Evolutionary conservation across 2,113 vertebrate species (phyloP), one percentile per base, ranked within the genome.

Genomic region (Aspiorhynchus laticeps): DNA sequence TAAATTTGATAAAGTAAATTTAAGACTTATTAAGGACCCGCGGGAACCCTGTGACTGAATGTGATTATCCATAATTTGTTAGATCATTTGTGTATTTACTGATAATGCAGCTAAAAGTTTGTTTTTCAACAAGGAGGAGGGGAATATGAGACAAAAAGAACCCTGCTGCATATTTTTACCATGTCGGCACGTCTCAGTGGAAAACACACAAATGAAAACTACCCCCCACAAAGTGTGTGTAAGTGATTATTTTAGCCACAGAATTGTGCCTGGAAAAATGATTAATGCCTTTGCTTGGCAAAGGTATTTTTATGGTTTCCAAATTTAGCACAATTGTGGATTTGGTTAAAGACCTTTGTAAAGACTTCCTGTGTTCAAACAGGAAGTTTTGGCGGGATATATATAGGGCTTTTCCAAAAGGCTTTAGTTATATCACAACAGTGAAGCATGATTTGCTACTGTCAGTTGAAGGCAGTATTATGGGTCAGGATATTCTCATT

Each of bases 111-210:
- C 67, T 85, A 79, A 67, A 67, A 36, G 41, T n/a, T 31, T 67
- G 15, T 48, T 78, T 48, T 77, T 85, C 17, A 19, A 48, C 24
- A 33, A 21, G 19, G n/a, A 67, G 26, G 26, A 84, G 48, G 46
- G 17, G 51, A 53, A 17, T 61, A 48, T n/a, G 84, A 28, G 17
- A 67, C 24, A 38, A 46, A 77, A 85, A 48, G 8, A 19, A 36
- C 10, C 28, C 11, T 10, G 21, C 74, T 67, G 31, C 84, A 85
- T 85, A 79, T 36, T 79, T 85, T 48, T 79, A n/a, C 8, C 19
- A 79, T 85, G 56, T 36, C 38, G 75, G 31, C 59, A 79, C 1
- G 84, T 85, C 61, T 79, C 21, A 36, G 19, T 46, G 28, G 24
- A 85, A 78, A 63, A 69, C 10, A 46, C 36, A 67, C 74, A 85